These are phyloP conservation scores for Chondrilla cf. caribensis DNA, from an alignment of 37 sponge, comb jelly and placozoan species.

Conservation along the genomic window DNA sequence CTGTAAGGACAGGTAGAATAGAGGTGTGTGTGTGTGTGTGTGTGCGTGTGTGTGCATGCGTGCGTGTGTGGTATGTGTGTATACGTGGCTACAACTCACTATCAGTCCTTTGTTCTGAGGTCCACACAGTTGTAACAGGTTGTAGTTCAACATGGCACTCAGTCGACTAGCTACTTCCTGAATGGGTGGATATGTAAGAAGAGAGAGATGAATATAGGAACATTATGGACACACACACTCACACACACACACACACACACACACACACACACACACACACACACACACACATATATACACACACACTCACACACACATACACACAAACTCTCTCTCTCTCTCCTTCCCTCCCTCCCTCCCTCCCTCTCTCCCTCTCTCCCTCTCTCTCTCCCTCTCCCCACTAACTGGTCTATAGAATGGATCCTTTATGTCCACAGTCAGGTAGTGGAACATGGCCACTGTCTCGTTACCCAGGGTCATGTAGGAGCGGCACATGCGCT, in stretches of 20 bases:
- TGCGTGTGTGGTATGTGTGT: neutral
- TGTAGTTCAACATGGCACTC: slow-evolving; percentile 92
- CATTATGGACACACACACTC: too few relatives aligned
- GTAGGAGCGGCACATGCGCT: slow-evolving; percentile 91
- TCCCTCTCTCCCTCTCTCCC: neutral
- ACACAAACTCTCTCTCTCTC: too few relatives aligned
- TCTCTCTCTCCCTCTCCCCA: neutral
- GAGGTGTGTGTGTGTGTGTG: too few relatives aligned
- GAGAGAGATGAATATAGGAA: neutral
- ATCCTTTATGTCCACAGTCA: slow-evolving; percentile 66
- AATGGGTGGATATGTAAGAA: neutral
- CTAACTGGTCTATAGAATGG: slow-evolving; percentile 73
- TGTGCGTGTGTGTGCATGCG: neutral
- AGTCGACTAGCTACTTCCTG: slow-evolving; percentile 73
- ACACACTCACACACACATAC: neutral
- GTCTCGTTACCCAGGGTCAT: slow-evolving; percentile 87
- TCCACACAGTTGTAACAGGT: slow-evolving; percentile 92
- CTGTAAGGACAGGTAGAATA: too few relatives aligned
- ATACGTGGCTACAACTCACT: slow-evolving; percentile 28
- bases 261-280: too few relatives aligned
- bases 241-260: too few relatives aligned
- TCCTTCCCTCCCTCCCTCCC: neutral
- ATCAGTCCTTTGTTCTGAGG: slow-evolving; percentile 85
- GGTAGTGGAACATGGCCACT: slow-evolving; percentile 78
- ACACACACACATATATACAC: neutral